Conservation (phyloP, 2,113 vertebrate genomes). For the Arizona elegans region DNA sequence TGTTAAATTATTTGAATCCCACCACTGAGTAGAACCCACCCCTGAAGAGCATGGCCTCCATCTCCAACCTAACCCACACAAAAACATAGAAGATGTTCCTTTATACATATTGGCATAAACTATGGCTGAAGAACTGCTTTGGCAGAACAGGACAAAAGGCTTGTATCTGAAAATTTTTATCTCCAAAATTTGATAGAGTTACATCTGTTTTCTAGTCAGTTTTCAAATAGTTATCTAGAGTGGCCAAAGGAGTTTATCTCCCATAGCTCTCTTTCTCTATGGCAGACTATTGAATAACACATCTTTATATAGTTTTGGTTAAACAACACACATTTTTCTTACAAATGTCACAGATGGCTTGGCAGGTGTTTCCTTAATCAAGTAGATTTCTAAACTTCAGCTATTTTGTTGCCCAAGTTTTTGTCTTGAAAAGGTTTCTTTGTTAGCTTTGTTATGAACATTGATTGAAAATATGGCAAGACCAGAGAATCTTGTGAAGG, state of each 20-base stretch:
- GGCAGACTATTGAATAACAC: not conserved
- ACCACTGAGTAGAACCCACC: no score
- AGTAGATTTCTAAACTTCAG: constrained; percentile 56
- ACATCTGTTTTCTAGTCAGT: not conserved
- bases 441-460: constrained; percentile 35
- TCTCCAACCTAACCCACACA: not conserved
- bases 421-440: constrained; percentile 44
- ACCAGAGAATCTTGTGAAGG: constrained; percentile 14
- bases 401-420: constrained; percentile 38
- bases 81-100: not conserved
- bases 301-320: not conserved
- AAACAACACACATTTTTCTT: constrained; percentile 49
- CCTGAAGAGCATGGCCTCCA: no score
- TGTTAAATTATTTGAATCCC: no score
- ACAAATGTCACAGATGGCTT: constrained; percentile 41
- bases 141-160: not conserved
- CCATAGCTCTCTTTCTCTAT: not conserved
- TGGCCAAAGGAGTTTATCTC: not conserved
- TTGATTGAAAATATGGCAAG: constrained; percentile 39
- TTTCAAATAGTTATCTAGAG: not conserved
- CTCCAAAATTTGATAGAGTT: not conserved
- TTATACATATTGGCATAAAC: not conserved
- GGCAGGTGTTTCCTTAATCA: constrained; percentile 65
- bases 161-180: not conserved
- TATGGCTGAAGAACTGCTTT: not conserved